Base-by-base conservation (phyloP, 2,797 vertebrate species). In the Sandelia bainsii region DNA sequence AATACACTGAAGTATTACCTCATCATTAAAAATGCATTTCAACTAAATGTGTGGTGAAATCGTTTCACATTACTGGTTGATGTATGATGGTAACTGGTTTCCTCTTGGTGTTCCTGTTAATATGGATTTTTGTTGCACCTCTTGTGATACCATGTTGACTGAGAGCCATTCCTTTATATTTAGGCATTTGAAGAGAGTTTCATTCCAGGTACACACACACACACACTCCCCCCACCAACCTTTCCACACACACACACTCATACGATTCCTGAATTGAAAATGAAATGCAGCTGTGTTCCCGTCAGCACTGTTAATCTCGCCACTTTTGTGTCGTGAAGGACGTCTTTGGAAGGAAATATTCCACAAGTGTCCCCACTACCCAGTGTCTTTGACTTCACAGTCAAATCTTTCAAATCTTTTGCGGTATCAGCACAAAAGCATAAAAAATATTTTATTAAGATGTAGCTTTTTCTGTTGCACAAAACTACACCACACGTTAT, bases 261-360 rank as follows among this genome's bases (percentile, higher is more conserved):
- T 80, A 83, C 82, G 78, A 83, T 91, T 90, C 88, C 89, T 91
- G 87, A 79, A 81, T 50, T 76, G 63, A 75, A 87, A 93, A 94
- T 92, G 63, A 93, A 93, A 86, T 42, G 13, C 92, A 94, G 93
- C 92, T 93, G 92, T 92, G 79, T 91, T 91, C 81, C 89, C 74
- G 83, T 89, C 85, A 90, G 86, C 49, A 2, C 57, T 50, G 53
- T 51, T 60, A 80, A 88, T 84, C 79, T 82, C 42, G 49, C 75
- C 86, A 72, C 80, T 90, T 82, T 80, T 87, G 83, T 85, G 83
- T 90, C 88, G 80, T 80, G 60, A 85, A 86, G 86, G 78, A 89
- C 72, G 80, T 79, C 79, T 48, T 67, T 8, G 1, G 58, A 74
- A 72, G 84, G 69, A 71, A 85, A 84, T 90, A 90, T 84, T 77